These are phyloP conservation scores for Drosophila neonasuta DNA, from an alignment of 2,888 invertebrate genomes.

Conservation along the genomic window DNA sequence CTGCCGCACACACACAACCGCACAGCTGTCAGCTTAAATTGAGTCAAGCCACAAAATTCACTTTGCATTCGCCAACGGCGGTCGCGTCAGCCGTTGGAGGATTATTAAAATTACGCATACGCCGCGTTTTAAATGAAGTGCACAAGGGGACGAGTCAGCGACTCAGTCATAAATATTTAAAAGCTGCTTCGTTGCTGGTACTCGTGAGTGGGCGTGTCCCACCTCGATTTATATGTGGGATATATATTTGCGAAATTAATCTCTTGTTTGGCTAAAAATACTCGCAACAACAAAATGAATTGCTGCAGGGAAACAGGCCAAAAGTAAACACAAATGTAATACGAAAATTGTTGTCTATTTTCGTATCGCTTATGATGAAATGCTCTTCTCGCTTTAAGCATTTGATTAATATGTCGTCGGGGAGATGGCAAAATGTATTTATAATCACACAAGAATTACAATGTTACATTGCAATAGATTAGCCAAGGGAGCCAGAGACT, in stretches of 20 bases:
- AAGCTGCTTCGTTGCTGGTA: slow-evolving; percentile 3
- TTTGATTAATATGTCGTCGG: slow-evolving; percentile 2
- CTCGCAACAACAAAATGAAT: slow-evolving; percentile 14
- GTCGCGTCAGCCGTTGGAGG: slow-evolving; percentile 64
- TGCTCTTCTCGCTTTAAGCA: slow-evolving; percentile 1
- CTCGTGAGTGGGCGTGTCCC: slow-evolving; percentile 35
- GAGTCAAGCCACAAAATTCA: slow-evolving; percentile 76
- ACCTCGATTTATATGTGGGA: slow-evolving; percentile 33
- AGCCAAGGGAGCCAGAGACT: background rate
- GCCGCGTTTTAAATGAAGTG: slow-evolving; percentile 75
- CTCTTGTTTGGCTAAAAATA: slow-evolving; percentile 46
- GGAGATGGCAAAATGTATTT: slow-evolving; percentile 6
- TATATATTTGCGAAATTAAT: slow-evolving; percentile 50
- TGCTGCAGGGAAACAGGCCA: slow-evolving; percentile 1
- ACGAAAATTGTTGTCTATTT: slow-evolving; percentile 6
- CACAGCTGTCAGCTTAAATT: slow-evolving; percentile 74
- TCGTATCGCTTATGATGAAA: slow-evolving; percentile 7
- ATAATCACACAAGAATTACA: slow-evolving; percentile 1
- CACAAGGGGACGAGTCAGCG: background rate
- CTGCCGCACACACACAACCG: slow-evolving; percentile 13
- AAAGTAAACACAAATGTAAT: slow-evolving; percentile 14
- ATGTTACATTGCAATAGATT: background rate
- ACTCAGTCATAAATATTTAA: slow-evolving; percentile 45
- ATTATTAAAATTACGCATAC: slow-evolving; percentile 77
- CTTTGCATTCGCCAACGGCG: slow-evolving; percentile 66